Evolutionary conservation across 1,140 invertebrate species (phyloP).

Genomic region (Druon quercuslanigerum): DNA sequence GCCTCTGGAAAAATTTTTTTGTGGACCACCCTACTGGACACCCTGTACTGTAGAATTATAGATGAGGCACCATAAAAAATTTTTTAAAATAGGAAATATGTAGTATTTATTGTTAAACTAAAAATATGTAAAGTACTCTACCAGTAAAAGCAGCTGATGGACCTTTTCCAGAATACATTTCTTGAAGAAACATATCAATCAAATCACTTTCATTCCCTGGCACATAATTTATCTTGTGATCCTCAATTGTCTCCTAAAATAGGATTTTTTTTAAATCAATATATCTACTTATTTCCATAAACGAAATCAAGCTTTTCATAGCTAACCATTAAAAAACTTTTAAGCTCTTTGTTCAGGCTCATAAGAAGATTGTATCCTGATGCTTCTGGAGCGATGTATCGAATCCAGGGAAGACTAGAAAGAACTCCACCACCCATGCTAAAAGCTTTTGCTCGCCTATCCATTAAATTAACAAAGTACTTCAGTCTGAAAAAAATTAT

Average conservation of each 20-base stretch:
- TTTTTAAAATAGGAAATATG: too few species aligned
- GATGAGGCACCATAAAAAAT: too few species aligned
- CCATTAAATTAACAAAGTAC: conserved; percentile 80
- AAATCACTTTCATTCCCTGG: conserved; percentile 79
- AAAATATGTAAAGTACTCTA: conserved; percentile 55
- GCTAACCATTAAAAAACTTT: conserved; percentile 76
- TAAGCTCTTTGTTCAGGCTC: conserved; percentile 79
- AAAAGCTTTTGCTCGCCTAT: conserved; percentile 79
- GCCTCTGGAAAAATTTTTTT: too few species aligned
- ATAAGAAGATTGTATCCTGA: conserved; percentile 83
- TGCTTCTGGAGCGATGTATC: conserved; percentile 80
- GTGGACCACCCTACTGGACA: too few species aligned
- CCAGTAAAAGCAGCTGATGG: conserved; percentile 78
- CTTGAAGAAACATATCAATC: conserved; percentile 85
- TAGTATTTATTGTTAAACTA: too few species aligned
- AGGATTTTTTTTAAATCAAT: not conserved
- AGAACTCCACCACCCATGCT: conserved; percentile 83
- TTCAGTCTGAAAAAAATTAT: conserved; percentile 67
- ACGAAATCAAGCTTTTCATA: conserved; percentile 22
- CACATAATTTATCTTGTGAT: conserved; percentile 77
- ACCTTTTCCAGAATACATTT: conserved; percentile 77
- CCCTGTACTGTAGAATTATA: too few species aligned
- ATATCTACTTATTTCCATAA: not conserved
- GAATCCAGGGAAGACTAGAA: conserved; percentile 82
- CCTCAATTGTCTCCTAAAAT: conserved; percentile 77